These are phyloP conservation scores for Microchirus variegatus DNA, from an alignment of 2,797 vertebrate species.

Conservation along the genomic window DNA sequence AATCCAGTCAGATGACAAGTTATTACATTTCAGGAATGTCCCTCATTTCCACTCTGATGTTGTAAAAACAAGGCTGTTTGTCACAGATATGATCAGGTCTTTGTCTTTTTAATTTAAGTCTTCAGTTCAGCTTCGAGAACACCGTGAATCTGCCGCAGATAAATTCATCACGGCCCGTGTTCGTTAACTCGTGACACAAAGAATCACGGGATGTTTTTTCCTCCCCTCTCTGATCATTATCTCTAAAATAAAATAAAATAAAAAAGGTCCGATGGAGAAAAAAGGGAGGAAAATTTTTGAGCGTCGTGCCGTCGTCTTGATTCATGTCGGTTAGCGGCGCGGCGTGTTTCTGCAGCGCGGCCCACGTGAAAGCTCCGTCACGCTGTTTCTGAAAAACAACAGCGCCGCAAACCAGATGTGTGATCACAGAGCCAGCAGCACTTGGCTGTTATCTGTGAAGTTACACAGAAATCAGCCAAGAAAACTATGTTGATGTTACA, in stretches of 20 bases:
- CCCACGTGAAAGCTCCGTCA: not conserved
- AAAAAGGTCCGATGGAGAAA: not conserved
- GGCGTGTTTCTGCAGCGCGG: slow-evolving; percentile 5
- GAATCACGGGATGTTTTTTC: not conserved
- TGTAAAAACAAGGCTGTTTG: slow-evolving; percentile 2
- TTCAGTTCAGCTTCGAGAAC: not conserved
- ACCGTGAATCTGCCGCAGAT: not conserved
- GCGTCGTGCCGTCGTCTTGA: slow-evolving; percentile 4
- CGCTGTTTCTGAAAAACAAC: slow-evolving; percentile 8
- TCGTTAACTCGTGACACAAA: not conserved
- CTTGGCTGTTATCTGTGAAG: not conserved
- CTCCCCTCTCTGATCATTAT: slow-evolving; percentile 9
- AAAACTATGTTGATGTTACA: not conserved
- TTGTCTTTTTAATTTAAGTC: not conserved
- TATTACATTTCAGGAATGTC: slow-evolving; percentile 3
- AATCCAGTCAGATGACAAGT: not conserved
- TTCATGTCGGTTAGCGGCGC: not conserved
- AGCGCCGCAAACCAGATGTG: slow-evolving; percentile 31
- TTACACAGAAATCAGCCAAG: slow-evolving; percentile 1
- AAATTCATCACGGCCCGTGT: not conserved
- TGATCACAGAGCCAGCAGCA: slow-evolving; percentile 14
- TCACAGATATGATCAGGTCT: not conserved
- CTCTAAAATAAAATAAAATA: slow-evolving; percentile 8
- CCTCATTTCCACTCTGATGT: not conserved
- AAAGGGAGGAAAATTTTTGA: slow-evolving; percentile 19